Percentiles rank a stretch among this genome's conserved stretches.
These are phyloP conservation scores for Dorcus hopei DNA, from an alignment of 2,888 invertebrate genomes.

Conservation along the genomic window DNA sequence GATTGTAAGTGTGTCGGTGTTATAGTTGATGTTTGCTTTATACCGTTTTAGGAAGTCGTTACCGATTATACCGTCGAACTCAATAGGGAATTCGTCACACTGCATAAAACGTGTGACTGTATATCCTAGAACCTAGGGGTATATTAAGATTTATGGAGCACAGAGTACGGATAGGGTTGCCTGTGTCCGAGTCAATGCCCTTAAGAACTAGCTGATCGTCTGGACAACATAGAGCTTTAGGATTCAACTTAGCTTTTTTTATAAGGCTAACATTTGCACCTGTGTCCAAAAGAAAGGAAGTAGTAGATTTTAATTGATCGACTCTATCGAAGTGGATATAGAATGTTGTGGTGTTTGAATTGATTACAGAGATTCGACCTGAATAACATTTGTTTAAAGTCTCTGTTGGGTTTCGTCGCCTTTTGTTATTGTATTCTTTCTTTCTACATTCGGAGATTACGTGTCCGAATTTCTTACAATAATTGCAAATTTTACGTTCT, in stretches of 20 bases:
- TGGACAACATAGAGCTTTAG: background rate
- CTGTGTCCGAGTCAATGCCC: background rate
- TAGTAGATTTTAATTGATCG: background rate
- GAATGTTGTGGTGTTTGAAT: background rate
- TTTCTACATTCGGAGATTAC: conserved; percentile 19
- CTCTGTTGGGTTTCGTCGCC: background rate
- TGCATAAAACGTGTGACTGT: too few relatives aligned
- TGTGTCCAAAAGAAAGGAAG: conserved; percentile 16
- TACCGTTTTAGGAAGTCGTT: too few relatives aligned
- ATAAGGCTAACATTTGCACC: conserved; percentile 17
- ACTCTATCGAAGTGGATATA: background rate
- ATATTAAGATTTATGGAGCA: background rate
- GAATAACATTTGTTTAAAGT: conserved; percentile 6
- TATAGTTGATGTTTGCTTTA: too few relatives aligned
- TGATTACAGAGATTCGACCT: conserved; percentile 13
- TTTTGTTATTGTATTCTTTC: conserved; percentile 24
- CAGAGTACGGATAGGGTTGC: background rate
- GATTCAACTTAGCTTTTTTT: conserved; percentile 15
- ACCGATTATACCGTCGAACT: too few relatives aligned
- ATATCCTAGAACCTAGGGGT: background rate
- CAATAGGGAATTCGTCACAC: too few relatives aligned
- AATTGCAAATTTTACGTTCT: conserved; percentile 11
- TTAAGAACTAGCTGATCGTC: background rate
- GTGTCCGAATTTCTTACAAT: conserved; percentile 23
- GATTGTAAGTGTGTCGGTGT: too few relatives aligned